Base-by-base conservation (phyloP, 2,888 invertebrate genomes). In the Phaonia tiefii region DNA sequence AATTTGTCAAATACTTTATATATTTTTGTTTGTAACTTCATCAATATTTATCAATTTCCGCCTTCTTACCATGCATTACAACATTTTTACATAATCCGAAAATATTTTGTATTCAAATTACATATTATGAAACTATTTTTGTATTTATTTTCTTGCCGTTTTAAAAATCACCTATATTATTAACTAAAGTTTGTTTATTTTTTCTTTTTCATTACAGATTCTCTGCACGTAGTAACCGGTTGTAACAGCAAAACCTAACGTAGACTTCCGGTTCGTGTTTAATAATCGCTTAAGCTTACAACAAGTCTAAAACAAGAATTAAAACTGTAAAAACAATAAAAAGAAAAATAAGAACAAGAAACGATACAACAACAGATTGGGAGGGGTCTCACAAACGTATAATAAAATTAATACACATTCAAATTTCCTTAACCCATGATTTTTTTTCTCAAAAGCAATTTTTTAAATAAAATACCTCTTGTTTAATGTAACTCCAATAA, bases 261-360 rank as follows among this genome's bases (percentile, higher is more conserved):
- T 78, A 46, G 46, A 75, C 67, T 72, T 81, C 81, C 81, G 80
- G 77, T 81, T 81, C 71, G 77, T 78, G 71, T 77, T 70, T n/a
- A n/a, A n/a, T n/a, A n/a, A n/a, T n/a, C n/a, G n/a, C n/a, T n/a
- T n/a, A n/a, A n/a, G n/a, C n/a, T n/a, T 77, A 44, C 60, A 37
- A 66, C 63, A 80, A 72, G 46, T 46, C 51, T 17, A 54, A 49
- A 31, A 37, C 15, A 7, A 60, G 2, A 13, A 42, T 13, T 8
- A 17, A n/a, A 60, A 39, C 39, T 39, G 31, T 54, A 13, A 63
- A 63, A 20, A 58, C 42, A 42, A 39, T 11, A 42, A 42, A 17
- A 42, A 63, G 20, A 42, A 66, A 56, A 25, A 26, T 17, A 51
- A 44, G 7, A n/a, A 66, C 4, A 60, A 37, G 49, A 54, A 15